Conservation (phyloP, 1,140 invertebrate genomes). For the Bombus turneri region DNA sequence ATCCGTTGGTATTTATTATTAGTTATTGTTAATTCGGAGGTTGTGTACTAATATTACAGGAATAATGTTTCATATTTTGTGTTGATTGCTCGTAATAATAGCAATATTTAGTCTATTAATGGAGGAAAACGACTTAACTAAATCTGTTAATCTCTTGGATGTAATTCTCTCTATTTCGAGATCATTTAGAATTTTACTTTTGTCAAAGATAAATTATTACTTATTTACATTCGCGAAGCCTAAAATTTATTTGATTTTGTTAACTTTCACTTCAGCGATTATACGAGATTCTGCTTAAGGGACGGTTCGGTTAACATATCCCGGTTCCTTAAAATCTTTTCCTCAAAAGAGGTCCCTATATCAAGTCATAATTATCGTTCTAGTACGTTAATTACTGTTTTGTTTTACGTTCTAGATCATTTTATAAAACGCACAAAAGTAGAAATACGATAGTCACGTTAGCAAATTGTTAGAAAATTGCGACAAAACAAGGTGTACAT, state of each 20-base stretch:
- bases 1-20: too few species aligned
- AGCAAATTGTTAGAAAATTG: background rate
- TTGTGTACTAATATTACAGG: background rate
- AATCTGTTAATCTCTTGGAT: background rate
- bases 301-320: too few species aligned
- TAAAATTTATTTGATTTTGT: background rate
- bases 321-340: too few species aligned
- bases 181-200: background rate
- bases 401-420: background rate
- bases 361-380: too few species aligned
- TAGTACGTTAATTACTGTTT: too few species aligned
- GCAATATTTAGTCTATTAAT: background rate
- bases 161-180: background rate
- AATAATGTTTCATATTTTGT: background rate
- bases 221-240: too few species aligned
- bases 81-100: background rate
- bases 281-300: too few species aligned
- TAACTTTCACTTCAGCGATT: background rate
- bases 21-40: background rate
- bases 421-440: background rate
- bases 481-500: background rate
- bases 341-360: too few species aligned
- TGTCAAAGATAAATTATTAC: too few species aligned
- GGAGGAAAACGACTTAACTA: too few species aligned
- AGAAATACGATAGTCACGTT: background rate